Evolutionary conservation across 2,797 vertebrate genomes (phyloP).

Genomic region (Crocidura indochinensis): DNA sequence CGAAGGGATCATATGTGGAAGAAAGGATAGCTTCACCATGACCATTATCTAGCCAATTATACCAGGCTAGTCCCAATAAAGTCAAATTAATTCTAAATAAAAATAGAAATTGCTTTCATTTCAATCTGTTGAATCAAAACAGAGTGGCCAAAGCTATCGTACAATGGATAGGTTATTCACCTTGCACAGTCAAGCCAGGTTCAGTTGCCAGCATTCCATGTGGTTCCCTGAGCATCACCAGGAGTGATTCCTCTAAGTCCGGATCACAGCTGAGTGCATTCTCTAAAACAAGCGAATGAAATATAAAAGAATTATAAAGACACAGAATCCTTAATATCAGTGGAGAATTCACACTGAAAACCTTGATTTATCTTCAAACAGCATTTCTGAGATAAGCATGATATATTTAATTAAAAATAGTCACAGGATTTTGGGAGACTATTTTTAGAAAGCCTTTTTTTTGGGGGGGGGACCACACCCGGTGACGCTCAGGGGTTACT

Average conservation of each 20-base stretch:
- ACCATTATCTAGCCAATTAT: background rate
- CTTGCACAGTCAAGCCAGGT: background rate
- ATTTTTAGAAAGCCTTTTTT: constrained; percentile 22
- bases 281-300: background rate
- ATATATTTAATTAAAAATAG: constrained; percentile 48
- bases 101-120: background rate
- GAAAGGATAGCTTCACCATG: background rate
- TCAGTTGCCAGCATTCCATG: background rate
- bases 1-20: background rate
- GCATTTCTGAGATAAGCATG: constrained; percentile 31
- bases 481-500: too few species aligned
- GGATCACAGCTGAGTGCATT: background rate
- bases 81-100: background rate
- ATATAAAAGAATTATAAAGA: background rate
- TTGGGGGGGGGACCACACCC: too few species aligned
- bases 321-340: background rate
- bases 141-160: background rate
- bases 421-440: constrained; percentile 34
- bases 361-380: background rate
- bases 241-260: background rate
- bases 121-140: background rate
- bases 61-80: background rate
- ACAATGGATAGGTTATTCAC: background rate
- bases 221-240: background rate
- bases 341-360: background rate